Base-by-base conservation (phyloP, 2,113 vertebrate species). In the Pundamilia nyererei region DNA sequence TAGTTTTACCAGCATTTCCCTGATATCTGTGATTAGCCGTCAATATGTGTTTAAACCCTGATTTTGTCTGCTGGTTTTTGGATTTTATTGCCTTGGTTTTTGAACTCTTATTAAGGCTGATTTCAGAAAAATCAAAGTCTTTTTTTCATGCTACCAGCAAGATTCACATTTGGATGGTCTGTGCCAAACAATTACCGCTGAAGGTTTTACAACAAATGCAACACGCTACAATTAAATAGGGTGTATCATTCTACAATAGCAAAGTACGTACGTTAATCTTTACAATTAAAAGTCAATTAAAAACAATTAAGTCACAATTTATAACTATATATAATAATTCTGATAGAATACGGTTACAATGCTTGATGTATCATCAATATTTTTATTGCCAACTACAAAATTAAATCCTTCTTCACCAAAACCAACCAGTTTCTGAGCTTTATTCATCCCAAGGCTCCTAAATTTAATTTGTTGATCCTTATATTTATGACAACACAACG, bases 281-380 rank as follows among this genome's bases (percentile, higher is more conserved):
- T n/a, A 38, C 17, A 65, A 65, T 65, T 65, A 62, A 35, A 19
- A 62, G 2, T 62, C 3, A 62, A 12, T 62, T 62, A 62, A 62
- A 60, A 62, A 6, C 15, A 3, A 60, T 19, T n/a, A 62, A 65
- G 60, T 47, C 68, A 72, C 14, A 29, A 47, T 65, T 8, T 21
- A 65, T 38, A 65, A 38, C 21, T 21, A 13, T 38, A 65, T 65
- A 3, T 65, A 65, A 38, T 65, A 12, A 75, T 29, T 75, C 14
- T 75, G 14, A 47, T 29, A 47, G 4, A 5, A 0, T 29, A 0
- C 0, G 7, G 0, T 42, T 47, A 75, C 1, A 75, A 75, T 75
- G 45, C 15, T 47, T 75, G 7, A 13, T 75, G 12, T 0, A 65
- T 17, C 40, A 2, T 75, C 4, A 19, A 29, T 7, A 29, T 38